Conservation (phyloP, 2,113 vertebrate genomes). For the Orthonyx spaldingii region DNA sequence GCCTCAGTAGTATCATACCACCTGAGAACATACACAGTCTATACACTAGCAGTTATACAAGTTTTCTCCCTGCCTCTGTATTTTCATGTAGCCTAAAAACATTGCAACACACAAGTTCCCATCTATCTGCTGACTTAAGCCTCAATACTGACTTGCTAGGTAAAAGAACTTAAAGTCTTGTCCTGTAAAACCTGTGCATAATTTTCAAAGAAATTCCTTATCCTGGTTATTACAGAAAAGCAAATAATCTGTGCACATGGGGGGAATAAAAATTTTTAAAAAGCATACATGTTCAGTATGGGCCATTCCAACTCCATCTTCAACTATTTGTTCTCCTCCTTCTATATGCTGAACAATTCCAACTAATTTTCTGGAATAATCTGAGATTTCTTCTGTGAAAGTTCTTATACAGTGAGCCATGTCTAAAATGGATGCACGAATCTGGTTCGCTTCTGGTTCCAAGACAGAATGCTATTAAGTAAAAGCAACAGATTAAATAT, state of each 20-base stretch:
- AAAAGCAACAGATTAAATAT: constrained; percentile 9
- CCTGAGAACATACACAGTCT: background rate
- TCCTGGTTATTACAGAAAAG: background rate
- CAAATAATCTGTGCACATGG: background rate
- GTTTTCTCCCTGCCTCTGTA: background rate
- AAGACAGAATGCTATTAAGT: constrained; percentile 86
- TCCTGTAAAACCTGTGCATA: background rate
- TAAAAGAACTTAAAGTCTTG: background rate
- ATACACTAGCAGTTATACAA: background rate
- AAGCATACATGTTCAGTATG: constrained; percentile 92
- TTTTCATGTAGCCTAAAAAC: background rate
- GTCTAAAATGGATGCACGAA: constrained; percentile 95
- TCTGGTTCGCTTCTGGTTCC: constrained; percentile 94
- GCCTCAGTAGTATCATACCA: background rate
- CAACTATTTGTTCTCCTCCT: constrained; percentile 96
- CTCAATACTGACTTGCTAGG: background rate
- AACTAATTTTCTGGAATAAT: constrained; percentile 95
- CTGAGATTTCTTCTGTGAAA: constrained; percentile 97
- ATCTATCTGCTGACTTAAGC: background rate
- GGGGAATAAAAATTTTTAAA: background rate
- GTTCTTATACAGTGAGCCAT: constrained; percentile 98
- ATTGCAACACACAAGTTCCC: background rate
- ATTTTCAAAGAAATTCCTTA: background rate
- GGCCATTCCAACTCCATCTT: constrained; percentile 92
- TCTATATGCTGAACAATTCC: constrained; percentile 97